Percentiles rank a stretch among this genome's conserved stretches.
phyloP scores from a whole-genome alignment of 2,888 invertebrate genomes.

The Dynastes tityus region DNA sequence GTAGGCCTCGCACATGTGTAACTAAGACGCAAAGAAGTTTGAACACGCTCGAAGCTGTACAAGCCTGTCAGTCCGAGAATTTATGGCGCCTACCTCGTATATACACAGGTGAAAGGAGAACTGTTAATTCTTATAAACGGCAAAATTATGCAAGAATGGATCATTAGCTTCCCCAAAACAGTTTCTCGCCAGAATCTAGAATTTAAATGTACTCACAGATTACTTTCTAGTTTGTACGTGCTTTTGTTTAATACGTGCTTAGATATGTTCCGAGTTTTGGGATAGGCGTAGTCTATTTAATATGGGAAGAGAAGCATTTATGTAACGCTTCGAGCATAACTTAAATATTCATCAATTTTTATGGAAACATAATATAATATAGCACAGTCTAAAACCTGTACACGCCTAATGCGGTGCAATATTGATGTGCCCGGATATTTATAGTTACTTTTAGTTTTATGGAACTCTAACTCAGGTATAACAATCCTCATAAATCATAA shows the following conservation, averaged over 20 bases:
- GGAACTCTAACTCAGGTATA: neutral
- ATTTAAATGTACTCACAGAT: neutral
- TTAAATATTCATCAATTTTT: neutral
- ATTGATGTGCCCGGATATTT: constrained; percentile 1
- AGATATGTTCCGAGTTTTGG: neutral
- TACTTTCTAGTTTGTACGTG: neutral
- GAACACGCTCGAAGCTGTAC: no score
- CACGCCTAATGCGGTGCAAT: neutral
- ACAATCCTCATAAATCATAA: constrained; percentile 26
- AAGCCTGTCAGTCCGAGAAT: no score
- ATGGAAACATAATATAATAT: neutral
- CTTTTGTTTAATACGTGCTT: neutral
- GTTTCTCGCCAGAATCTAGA: neutral
- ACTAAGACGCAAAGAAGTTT: no score
- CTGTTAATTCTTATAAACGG: neutral
- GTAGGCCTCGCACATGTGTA: no score
- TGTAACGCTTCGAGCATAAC: neutral
- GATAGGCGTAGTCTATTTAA: neutral
- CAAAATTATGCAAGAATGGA: constrained; percentile 10
- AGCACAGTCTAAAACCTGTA: neutral
- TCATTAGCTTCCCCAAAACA: neutral
- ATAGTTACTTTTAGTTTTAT: constrained; percentile 1
- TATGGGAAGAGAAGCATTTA: neutral
- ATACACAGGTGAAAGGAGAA: neutral
- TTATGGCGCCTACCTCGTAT: no score